Percentiles rank a stretch among this genome's conserved stretches.
phyloP scores from a whole-genome alignment of 35 echinoderm and acorn worm genomes.

The Amphiura filiformis region DNA sequence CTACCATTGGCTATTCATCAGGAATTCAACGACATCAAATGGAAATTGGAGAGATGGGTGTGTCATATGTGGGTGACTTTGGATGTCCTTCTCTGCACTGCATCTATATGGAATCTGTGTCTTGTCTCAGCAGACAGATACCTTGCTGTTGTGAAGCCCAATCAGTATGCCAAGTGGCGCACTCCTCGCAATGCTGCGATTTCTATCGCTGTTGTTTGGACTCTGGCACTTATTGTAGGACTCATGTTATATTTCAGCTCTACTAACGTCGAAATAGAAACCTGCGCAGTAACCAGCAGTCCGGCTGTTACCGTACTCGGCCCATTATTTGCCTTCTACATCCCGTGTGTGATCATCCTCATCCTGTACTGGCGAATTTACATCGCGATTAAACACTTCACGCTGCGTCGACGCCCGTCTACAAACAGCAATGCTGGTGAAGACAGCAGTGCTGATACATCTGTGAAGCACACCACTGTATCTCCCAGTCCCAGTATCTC shows the following conservation, averaged over 20 bases:
- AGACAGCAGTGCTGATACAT: not conserved
- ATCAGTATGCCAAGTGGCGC: conserved; percentile 56
- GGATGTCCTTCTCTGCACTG: conserved; percentile 79
- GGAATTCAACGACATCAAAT: conserved; percentile 38
- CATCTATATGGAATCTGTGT: conserved; percentile 73
- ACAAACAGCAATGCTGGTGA: too few species aligned
- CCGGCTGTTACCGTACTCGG: conserved; percentile 19
- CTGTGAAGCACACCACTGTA: not conserved
- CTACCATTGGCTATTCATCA: conserved; percentile 45
- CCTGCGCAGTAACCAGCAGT: not conserved
- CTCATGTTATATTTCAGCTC: conserved; percentile 26
- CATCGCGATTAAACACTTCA: conserved; percentile 21
- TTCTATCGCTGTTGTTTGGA: conserved; percentile 61
- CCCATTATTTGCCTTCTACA: conserved; percentile 49
- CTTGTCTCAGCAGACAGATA: conserved; percentile 84
- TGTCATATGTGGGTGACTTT: conserved; percentile 75
- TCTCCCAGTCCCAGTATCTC: not conserved
- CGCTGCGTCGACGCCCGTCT: not conserved
- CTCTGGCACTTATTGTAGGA: conserved; percentile 14
- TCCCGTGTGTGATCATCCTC: conserved; percentile 51
- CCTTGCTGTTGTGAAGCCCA: conserved; percentile 73
- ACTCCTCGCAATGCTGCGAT: conserved; percentile 59
- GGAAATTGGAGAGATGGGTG: conserved; percentile 35
- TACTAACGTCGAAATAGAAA: not conserved
- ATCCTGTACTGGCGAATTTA: conserved; percentile 53